Conservation (phyloP, 2,797 vertebrate species). For the Muscicapa striata region DNA sequence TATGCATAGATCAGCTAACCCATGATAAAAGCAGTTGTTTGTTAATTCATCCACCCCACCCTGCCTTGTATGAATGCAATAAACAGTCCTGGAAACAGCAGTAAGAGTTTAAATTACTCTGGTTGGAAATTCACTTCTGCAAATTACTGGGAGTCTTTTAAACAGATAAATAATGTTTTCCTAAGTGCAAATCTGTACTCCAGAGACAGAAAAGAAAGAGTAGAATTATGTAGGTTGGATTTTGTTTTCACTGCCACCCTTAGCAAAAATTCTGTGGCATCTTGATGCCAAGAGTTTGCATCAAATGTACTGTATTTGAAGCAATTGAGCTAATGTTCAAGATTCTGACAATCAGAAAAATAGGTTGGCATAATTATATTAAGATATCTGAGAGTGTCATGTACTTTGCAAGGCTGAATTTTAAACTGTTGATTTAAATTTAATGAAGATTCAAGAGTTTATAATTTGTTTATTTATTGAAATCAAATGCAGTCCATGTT, state of each 20-base stretch:
- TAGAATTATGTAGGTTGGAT: background rate
- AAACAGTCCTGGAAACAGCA: background rate
- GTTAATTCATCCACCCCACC: background rate
- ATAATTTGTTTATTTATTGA: slow-evolving; percentile 67
- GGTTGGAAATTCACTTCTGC: background rate
- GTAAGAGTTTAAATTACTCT: background rate
- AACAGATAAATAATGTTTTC: background rate
- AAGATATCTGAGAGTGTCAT: slow-evolving; percentile 62
- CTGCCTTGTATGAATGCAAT: background rate
- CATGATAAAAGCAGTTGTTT: background rate
- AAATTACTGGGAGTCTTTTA: background rate
- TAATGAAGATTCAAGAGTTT: slow-evolving; percentile 65
- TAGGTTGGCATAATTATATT: slow-evolving; percentile 57
- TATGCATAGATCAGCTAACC: background rate
- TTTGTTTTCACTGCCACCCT: background rate
- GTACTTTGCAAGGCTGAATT: slow-evolving; percentile 61
- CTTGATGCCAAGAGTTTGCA: background rate
- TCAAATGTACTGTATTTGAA: background rate
- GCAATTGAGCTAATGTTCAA: slow-evolving; percentile 45
- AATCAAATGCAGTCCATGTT: slow-evolving; percentile 69
- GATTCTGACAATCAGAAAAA: slow-evolving; percentile 28
- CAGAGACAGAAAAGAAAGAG: background rate
- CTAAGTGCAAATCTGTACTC: background rate
- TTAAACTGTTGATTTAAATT: slow-evolving; percentile 64
- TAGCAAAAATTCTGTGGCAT: background rate